A percentile compares a stretch with the other conserved stretches of the same genome.
Conservation (phyloP, 2,113 vertebrate species). For the Ameiurus melas region DNA sequence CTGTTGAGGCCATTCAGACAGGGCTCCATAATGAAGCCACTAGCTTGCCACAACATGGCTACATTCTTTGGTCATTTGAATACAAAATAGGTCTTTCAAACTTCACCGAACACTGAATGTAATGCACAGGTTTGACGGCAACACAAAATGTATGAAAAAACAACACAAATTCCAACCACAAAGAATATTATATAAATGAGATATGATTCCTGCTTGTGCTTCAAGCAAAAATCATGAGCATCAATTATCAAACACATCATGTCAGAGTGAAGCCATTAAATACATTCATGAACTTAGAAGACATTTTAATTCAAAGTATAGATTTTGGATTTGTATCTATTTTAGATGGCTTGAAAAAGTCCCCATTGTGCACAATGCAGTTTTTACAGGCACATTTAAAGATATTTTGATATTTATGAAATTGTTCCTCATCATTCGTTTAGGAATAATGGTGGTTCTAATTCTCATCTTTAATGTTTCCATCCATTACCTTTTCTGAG, state of each 20-base stretch:
- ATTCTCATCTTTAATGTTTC: not conserved
- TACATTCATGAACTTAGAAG: not conserved
- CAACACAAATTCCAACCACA: slow-evolving; percentile 42
- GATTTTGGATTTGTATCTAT: not conserved
- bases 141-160: not conserved
- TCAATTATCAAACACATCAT: not conserved
- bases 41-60: slow-evolving; percentile 48
- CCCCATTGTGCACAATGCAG: not conserved
- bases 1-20: slow-evolving; percentile 30
- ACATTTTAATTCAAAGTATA: not conserved
- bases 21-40: slow-evolving; percentile 36
- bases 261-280: not conserved
- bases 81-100: slow-evolving; percentile 29
- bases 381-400: not conserved
- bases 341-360: not conserved
- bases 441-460: not conserved
- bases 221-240: slow-evolving; percentile 63
- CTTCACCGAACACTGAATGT: slow-evolving; percentile 51
- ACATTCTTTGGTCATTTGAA: slow-evolving; percentile 61
- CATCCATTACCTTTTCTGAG: not conserved
- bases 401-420: not conserved
- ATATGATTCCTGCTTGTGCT: slow-evolving; percentile 41
- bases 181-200: slow-evolving; percentile 27
- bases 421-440: not conserved
- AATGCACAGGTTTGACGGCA: slow-evolving; percentile 46